Percentiles rank a stretch among this genome's conserved stretches.
These are phyloP conservation scores for Fistularia tabacaria DNA, from an alignment of 2,797 vertebrate genomes.

Conservation along the genomic window DNA sequence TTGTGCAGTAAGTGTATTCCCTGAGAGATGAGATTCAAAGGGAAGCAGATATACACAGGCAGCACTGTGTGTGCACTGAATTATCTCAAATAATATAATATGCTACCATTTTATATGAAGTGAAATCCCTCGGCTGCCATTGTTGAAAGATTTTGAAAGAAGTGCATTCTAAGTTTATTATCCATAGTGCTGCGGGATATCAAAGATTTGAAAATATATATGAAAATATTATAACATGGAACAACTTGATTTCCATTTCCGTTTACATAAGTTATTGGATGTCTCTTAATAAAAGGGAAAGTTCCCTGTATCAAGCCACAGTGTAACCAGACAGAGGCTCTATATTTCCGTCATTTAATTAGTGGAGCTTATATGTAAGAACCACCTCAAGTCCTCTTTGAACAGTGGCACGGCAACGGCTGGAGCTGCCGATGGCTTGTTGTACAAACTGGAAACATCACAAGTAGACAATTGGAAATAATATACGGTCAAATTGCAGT, in stretches of 20 bases:
- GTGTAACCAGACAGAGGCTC: conserved; percentile 13
- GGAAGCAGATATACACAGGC: conserved; percentile 13
- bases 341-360: conserved; percentile 46
- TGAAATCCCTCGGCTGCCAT: conserved; percentile 29
- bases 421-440: conserved; percentile 4
- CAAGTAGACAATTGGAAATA: too few relatives aligned
- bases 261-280: conserved; percentile 47
- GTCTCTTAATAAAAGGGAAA: conserved; percentile 20
- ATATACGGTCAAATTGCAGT: too few relatives aligned
- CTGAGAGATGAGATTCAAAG: conserved; percentile 31
- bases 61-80: conserved; percentile 14
- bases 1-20: conserved; percentile 8
- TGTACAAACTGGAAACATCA: too few relatives aligned
- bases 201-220: conserved; percentile 29
- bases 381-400: conserved; percentile 26
- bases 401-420: conserved; percentile 4
- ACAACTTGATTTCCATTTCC: conserved; percentile 35
- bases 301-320: conserved; percentile 21
- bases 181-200: conserved; percentile 38
- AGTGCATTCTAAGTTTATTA: conserved; percentile 41
- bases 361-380: conserved; percentile 22
- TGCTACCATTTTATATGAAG: conserved; percentile 27
- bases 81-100: conserved; percentile 43
- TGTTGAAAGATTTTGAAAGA: conserved; percentile 35
- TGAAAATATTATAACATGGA: conserved; percentile 40